phyloP scores from a whole-genome alignment of 2,113 vertebrate species.

The Columbina picui region DNA sequence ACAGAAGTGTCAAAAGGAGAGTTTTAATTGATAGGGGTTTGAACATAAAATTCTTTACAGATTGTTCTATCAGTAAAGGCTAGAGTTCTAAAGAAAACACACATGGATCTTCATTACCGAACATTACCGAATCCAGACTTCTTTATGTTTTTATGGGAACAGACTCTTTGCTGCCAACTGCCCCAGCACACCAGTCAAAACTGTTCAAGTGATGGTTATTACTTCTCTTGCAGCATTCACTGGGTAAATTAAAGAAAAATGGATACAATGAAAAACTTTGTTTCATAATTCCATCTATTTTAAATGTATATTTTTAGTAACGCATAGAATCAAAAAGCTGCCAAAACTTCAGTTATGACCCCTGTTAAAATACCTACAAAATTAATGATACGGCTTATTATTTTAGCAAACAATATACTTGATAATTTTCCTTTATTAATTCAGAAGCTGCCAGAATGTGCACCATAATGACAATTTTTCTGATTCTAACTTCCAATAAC shows the following conservation, averaged over 20 bases:
- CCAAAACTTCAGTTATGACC: neutral
- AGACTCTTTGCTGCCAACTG: neutral
- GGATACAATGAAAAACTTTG: neutral
- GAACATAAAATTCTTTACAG: neutral
- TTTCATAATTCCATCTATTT: neutral
- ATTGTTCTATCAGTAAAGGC: neutral
- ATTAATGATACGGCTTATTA: neutral
- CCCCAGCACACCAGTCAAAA: neutral
- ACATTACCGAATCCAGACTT: neutral
- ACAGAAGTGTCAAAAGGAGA: neutral
- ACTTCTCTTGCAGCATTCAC: neutral
- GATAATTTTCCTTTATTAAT: constrained; percentile 3
- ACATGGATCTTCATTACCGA: neutral
- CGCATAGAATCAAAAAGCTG: neutral
- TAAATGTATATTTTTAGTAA: neutral
- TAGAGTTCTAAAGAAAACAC: neutral
- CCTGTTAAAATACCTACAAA: neutral
- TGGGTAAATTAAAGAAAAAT: neutral
- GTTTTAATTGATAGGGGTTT: neutral
- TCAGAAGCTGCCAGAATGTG: neutral
- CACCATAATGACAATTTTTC: neutral
- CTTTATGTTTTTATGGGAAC: neutral
- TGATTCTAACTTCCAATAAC: neutral
- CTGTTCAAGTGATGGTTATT: neutral
- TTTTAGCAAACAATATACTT: neutral